Evolutionary conservation across 2,888 invertebrate genomes (phyloP).

Genomic region (Philonicus albiceps): DNA sequence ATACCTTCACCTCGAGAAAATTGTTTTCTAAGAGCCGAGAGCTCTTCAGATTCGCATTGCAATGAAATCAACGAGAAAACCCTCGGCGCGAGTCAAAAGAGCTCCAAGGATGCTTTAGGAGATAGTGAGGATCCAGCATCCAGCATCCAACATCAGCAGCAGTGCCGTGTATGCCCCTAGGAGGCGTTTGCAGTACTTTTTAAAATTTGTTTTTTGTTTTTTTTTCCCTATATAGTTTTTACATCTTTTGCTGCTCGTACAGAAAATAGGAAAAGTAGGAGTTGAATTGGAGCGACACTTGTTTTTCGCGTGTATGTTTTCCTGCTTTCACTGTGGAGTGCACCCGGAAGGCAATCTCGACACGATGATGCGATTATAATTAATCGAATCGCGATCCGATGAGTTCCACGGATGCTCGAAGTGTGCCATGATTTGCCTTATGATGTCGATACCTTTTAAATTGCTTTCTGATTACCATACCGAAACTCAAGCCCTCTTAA

Average conservation of each 20-base stretch:
- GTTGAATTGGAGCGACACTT: neutral
- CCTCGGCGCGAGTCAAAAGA: neutral
- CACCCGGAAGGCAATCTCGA: neutral
- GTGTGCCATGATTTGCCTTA: neutral
- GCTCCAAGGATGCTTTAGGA: neutral
- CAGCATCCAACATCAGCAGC: no score
- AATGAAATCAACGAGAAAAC: neutral
- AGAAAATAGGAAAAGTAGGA: neutral
- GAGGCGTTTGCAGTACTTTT: neutral
- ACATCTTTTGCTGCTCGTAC: neutral
- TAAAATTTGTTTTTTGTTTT: neutral
- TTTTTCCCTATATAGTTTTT: neutral
- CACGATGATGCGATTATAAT: neutral
- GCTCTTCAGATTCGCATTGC: neutral
- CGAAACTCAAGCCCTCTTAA: neutral
- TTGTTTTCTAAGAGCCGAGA: neutral
- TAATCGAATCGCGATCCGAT: neutral
- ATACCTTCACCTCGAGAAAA: neutral
- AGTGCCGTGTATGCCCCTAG: neutral
- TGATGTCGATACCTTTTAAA: neutral
- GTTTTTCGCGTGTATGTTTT: neutral
- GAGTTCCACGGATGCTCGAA: neutral
- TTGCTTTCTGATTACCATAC: neutral
- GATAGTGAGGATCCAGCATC: neutral
- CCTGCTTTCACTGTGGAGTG: neutral